A percentile compares a stretch with the other conserved stretches of the same genome.
Conservation (phyloP, 2,113 vertebrate genomes). For the Cinclus mexicanus region DNA sequence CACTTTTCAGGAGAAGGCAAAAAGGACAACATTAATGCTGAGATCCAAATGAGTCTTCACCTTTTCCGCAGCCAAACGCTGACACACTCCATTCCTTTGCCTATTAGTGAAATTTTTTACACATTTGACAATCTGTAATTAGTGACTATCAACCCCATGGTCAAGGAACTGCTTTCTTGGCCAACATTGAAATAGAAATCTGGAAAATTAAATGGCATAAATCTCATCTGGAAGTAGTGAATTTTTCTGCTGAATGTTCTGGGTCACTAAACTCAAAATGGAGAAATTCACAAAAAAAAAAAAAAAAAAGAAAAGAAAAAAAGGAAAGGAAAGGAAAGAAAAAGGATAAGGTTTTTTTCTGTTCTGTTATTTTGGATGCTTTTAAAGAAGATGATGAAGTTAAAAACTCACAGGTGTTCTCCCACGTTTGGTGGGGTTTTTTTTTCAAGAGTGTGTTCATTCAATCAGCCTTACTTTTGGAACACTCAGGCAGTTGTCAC, state of each 20-base stretch:
- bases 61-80: background rate
- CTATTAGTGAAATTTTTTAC: background rate
- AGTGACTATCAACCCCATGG: background rate
- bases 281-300: background rate
- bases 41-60: background rate
- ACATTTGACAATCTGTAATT: background rate
- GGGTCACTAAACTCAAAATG: background rate
- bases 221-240: background rate
- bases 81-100: fast-evolving
- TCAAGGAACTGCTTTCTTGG: background rate
- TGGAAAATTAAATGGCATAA: background rate
- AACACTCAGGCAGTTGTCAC: background rate
- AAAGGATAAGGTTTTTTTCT: background rate
- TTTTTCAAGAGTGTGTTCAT: fast-evolving
- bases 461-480: background rate
- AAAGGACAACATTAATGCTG: background rate
- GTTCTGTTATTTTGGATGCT: background rate
- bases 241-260: background rate
- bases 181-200: background rate
- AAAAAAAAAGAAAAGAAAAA: background rate
- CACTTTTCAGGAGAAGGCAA: background rate
- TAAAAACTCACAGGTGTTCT: background rate
- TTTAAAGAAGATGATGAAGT: background rate
- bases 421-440: no score
- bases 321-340: no score